A percentile compares a stretch with the other conserved stretches of the same genome.
Conservation (phyloP, 2,113 vertebrate genomes). For the Stigmatopora argus region DNA sequence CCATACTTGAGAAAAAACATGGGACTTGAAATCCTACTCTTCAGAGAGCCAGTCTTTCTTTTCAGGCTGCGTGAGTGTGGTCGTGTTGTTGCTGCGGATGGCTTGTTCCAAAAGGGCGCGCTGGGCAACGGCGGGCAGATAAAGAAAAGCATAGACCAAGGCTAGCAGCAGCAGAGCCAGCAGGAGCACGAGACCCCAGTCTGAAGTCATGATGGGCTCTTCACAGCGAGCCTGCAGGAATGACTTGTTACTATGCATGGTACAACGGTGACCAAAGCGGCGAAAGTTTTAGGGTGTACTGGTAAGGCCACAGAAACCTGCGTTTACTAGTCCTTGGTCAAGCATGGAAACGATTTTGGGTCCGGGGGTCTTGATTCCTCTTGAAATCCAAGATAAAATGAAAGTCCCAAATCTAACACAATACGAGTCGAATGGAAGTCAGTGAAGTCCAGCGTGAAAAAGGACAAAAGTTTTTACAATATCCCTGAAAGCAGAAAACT, state of each 20-base stretch:
- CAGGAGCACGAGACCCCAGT: constrained; percentile 70
- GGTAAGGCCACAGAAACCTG: not conserved
- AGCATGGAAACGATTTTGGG: not conserved
- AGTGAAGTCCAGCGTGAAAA: constrained; percentile 12
- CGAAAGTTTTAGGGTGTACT: not conserved
- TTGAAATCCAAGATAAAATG: not conserved
- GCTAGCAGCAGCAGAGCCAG: constrained; percentile 69
- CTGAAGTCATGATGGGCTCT: constrained; percentile 65
- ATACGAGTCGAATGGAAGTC: not conserved
- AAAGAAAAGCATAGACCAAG: constrained; percentile 69
- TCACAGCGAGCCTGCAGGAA: constrained; percentile 74
- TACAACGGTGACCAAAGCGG: not conserved
- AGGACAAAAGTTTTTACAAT: not conserved
- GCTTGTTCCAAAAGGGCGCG: constrained; percentile 59
- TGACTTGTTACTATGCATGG: constrained; percentile 51
- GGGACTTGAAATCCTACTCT: not conserved
- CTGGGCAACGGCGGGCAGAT: constrained; percentile 66
- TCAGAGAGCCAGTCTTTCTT: constrained; percentile 31
- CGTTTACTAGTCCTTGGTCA: not conserved
- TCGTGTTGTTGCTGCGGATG: constrained; percentile 56
- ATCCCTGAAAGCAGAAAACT: not conserved
- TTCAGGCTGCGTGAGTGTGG: constrained; percentile 2
- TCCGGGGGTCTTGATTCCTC: not conserved
- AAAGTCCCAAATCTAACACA: constrained; percentile 2
- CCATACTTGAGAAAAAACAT: not conserved